A percentile compares a stretch with the other conserved stretches of the same genome.
Conservation (phyloP, 2,113 vertebrate genomes). For the Psilopsiagon aymara region DNA sequence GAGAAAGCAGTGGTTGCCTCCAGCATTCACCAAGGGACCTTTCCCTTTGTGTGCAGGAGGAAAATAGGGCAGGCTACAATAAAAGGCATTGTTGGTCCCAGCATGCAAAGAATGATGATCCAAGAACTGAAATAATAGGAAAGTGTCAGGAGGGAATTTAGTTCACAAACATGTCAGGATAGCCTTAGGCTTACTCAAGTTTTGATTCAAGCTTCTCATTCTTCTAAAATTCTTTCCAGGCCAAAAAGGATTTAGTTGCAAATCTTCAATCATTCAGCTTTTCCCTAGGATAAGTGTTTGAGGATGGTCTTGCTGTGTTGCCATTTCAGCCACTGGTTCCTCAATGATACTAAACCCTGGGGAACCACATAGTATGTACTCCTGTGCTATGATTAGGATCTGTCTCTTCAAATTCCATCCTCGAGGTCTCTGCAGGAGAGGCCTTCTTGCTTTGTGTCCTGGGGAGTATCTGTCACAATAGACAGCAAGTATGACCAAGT, state of each 20-base stretch:
- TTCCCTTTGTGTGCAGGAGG: conserved; percentile 48
- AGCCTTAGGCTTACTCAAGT: conserved; percentile 45
- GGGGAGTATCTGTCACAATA: neutral
- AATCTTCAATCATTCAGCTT: conserved; percentile 50
- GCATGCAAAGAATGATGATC: conserved; percentile 67
- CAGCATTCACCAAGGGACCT: conserved; percentile 43
- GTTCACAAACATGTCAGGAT: conserved; percentile 50
- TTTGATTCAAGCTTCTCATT: conserved; percentile 56
- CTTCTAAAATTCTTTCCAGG: conserved; percentile 64
- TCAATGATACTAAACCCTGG: neutral
- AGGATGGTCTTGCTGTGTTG: neutral
- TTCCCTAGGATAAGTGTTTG: neutral
- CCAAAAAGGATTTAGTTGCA: conserved; percentile 58
- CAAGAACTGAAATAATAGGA: conserved; percentile 61
- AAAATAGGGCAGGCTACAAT: conserved; percentile 59
- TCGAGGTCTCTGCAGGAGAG: neutral
- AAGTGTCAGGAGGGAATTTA: conserved; percentile 46
- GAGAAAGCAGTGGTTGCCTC: conserved; percentile 57
- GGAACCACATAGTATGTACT: neutral
- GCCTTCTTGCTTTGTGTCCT: neutral
- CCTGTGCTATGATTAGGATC: neutral
- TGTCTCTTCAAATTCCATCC: neutral
- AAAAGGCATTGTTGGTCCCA: conserved; percentile 64
- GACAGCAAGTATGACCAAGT: neutral
- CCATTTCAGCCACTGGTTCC: neutral